Percentiles rank a stretch among this genome's conserved stretches.
phyloP scores from a whole-genome alignment of 2,113 vertebrate genomes.

The Cardinalis cardinalis region DNA sequence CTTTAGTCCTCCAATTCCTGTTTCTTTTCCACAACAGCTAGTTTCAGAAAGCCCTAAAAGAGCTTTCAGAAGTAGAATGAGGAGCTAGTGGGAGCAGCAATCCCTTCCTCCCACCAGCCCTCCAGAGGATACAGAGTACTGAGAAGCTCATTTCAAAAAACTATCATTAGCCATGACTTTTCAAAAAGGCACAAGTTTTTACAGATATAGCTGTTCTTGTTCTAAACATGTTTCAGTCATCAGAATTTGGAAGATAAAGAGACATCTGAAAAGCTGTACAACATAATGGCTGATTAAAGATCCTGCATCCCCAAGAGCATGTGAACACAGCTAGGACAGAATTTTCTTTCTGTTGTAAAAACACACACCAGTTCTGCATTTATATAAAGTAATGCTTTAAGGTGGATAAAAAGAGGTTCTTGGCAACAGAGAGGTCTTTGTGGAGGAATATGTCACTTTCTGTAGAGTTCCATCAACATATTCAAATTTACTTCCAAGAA shows the following conservation, averaged over 20 bases:
- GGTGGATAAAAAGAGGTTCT: neutral
- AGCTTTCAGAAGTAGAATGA: neutral
- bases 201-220: slow-evolving; percentile 11
- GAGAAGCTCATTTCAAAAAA: neutral
- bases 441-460: slow-evolving; percentile 28
- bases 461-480: slow-evolving; percentile 4
- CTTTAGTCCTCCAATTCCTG: neutral
- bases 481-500: slow-evolving; percentile 55
- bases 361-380: neutral
- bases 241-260: neutral
- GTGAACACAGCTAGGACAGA: neutral
- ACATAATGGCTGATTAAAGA: neutral
- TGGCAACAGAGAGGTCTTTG: slow-evolving; percentile 5
- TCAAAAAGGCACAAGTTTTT: neutral
- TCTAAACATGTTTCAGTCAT: slow-evolving; percentile 14
- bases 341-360: neutral
- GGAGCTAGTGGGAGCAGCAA: neutral
- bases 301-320: neutral
- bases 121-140: neutral
- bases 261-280: neutral
- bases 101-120: neutral
- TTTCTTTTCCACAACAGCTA: neutral
- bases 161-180: slow-evolving; percentile 38
- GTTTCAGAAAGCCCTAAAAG: neutral
- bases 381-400: neutral